Percentiles rank a stretch among this genome's conserved stretches.
Evolutionary conservation across 2,113 vertebrate species (phyloP).

Genomic region (Nansenia antarctica): DNA sequence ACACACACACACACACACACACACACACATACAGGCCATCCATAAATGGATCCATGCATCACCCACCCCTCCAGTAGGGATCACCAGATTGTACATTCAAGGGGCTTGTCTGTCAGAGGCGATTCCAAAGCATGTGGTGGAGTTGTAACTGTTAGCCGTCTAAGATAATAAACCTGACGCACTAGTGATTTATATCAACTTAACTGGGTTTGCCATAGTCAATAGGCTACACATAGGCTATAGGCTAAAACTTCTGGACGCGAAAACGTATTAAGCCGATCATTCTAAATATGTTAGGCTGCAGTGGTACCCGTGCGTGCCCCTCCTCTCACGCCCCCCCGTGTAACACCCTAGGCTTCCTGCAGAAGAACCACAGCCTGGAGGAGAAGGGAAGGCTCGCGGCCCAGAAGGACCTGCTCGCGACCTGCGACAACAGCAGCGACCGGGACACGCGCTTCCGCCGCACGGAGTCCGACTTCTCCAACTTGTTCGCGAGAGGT

Average conservation of each 20-base stretch:
- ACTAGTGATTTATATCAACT: no score
- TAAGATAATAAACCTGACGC: no score
- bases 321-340: constrained; percentile 65
- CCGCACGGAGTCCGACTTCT: constrained; percentile 93
- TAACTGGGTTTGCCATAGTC: no score
- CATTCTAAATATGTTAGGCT: constrained; percentile 63
- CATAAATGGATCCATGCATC: neutral
- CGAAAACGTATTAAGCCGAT: neutral
- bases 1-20: neutral
- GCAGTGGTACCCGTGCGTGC: constrained; percentile 56
- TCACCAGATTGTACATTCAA: neutral
- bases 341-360: constrained; percentile 86
- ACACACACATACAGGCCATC: neutral
- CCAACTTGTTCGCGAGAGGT: constrained; percentile 97
- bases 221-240: no score
- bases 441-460: constrained; percentile 84
- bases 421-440: constrained; percentile 88
- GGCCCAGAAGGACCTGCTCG: constrained; percentile 86
- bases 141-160: neutral
- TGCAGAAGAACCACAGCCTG: constrained; percentile 97
- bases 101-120: neutral
- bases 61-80: neutral
- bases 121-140: neutral
- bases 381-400: constrained; percentile 90
- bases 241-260: neutral